These are phyloP conservation scores for Pelochelys cantorii DNA, from an alignment of 2,797 vertebrate species.

Conservation along the genomic window DNA sequence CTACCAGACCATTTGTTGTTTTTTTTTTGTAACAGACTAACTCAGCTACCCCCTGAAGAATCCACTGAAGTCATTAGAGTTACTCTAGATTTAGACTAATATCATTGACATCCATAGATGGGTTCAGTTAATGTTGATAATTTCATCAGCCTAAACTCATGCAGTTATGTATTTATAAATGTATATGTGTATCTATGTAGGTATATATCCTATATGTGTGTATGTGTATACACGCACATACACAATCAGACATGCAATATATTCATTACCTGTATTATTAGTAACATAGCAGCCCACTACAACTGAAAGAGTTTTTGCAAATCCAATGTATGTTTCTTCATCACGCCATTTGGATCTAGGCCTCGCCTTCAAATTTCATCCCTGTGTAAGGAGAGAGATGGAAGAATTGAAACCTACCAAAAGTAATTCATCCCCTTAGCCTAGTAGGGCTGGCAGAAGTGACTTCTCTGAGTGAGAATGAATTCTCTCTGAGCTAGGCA, in stretches of 20 bases:
- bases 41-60: too few relatives aligned
- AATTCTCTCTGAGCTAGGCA: slow-evolving; percentile 64
- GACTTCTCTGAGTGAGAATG: slow-evolving; percentile 38
- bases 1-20: too few relatives aligned
- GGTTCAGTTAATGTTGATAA: background rate
- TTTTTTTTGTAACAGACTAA: too few relatives aligned
- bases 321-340: slow-evolving; percentile 67
- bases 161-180: background rate
- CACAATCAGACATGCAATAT: background rate
- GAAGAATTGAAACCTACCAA: slow-evolving; percentile 70
- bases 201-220: too few relatives aligned
- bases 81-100: slow-evolving; percentile 2
- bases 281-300: slow-evolving; percentile 46
- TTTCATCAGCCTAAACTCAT: slow-evolving; percentile 39
- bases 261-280: slow-evolving; percentile 14
- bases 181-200: fast-evolving
- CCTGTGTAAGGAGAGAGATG: slow-evolving; percentile 64
- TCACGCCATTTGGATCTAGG: slow-evolving; percentile 34
- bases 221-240: too few relatives aligned
- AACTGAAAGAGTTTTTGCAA: slow-evolving; percentile 50
- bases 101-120: slow-evolving; percentile 22
- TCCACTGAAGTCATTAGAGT: slow-evolving; percentile 35
- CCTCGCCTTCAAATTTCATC: slow-evolving; percentile 74
- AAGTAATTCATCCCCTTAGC: slow-evolving; percentile 20
- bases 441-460: slow-evolving; percentile 28